Base-by-base conservation (phyloP, 2,797 vertebrate genomes). In the Sphenodon punctatus region DNA sequence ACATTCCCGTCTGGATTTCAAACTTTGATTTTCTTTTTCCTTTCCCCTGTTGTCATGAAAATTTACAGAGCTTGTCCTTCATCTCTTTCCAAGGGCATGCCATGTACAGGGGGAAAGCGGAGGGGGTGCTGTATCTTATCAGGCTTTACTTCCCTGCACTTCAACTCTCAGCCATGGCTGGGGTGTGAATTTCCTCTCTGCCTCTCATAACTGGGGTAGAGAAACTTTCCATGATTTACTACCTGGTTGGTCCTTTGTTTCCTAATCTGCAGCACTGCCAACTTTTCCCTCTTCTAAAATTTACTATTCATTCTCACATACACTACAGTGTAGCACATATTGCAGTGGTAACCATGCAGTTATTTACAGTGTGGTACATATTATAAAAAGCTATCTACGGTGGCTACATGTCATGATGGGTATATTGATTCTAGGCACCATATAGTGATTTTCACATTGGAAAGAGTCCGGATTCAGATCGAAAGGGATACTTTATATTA, bases 41-140 rank as follows among this genome's bases (percentile, higher is more conserved):
- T 89, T 81, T 76, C 64, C n/a, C 10, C 66, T 89, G 68, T 87
- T 82, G 81, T 82, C 76, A 74, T 90, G 86, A 82, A 78, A 83
- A 90, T 91, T 83, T 89, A 82, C 53, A 81, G 71, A 80, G 67
- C 51, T 67, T 89, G 80, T 78, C 72, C 77, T 88, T 88, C 56
- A 16, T 84, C 60, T 42, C 66, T 30, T 90, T 91, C 60, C 53
- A 83, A 76, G 88, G 79, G 78, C 65, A 75, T 32, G 82, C 49
- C 56, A 68, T 72, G n/a, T 76, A 23, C 15, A 81, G 61, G 80
- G 67, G 65, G 65, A 80, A 88, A 89, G 76, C 75, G 73, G 75
- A 59, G 10, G 68, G 76, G 66, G 77, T 30, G 27, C 43, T 78
- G 73, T 63, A 78, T 82, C 72, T 90, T 84, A 76, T 41, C 70